Evolutionary conservation across 2,797 vertebrate genomes (phyloP), one percentile per base, ranked within the genome.

Genomic region (Nyctalus aviator): DNA sequence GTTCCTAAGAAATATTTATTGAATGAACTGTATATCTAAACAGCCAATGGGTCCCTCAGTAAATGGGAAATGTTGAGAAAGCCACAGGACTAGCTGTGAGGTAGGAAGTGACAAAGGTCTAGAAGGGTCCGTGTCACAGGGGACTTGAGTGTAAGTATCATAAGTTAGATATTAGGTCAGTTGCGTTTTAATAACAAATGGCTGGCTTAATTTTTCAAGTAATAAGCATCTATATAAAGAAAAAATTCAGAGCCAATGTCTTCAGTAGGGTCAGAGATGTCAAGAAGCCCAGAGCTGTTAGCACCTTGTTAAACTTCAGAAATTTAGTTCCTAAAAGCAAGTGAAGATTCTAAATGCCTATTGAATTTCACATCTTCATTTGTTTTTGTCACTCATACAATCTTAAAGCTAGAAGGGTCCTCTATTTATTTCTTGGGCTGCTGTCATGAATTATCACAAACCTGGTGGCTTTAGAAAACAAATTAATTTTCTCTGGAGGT

Each of bases 311-410:
- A 20, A 50, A 8, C 17, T 88, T 84, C 10, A 59, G 18, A 79
- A 79, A 79, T 93, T 84, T 68, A 79, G 11, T 48, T 90, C 30
- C 21, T 41, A 57, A 77, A 78, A 66, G 21, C n/a, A 87, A 66
- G n/a, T 79, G 75, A 27, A 59, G 57, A 59, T 48, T 85, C 41
- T 12, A 77, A 79, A 53, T 46, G 8, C 11, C 17, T 72, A 9
- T 35, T 32, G 50, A 86, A 59, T 55, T 76, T 46, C 14, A 62
- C 37, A 23, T 76, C 18, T 82, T 77, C 8, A 13, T 64, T 59
- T 62, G 14, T 46, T 71, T 84, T 64, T 62, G 41, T 48, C 25
- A 44, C 2, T 23, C n/a, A 55, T 46, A 35, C 10, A 53, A 18
- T 75, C 75, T 79, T 81, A 92, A 81, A 88, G 18, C 37, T 73